Percentiles rank a stretch among this genome's conserved stretches.
Conservation (phyloP, 2,113 vertebrate genomes). For the Oreochromis aureus region DNA sequence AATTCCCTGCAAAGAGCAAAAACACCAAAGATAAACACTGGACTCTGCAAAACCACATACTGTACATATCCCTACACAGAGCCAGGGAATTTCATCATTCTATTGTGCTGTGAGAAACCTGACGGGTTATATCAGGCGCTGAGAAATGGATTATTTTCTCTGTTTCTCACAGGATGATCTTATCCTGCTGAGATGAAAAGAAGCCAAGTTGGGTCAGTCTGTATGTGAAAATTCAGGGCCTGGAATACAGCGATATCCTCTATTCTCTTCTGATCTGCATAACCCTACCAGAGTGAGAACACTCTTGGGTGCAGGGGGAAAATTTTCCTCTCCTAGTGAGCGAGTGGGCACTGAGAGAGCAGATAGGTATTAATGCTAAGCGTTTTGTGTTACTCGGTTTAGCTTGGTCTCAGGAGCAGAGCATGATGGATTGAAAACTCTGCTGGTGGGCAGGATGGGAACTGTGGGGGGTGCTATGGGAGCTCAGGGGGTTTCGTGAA, state of each 20-base stretch:
- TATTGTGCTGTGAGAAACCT: slow-evolving; percentile 45
- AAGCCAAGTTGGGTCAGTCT: slow-evolving; percentile 21
- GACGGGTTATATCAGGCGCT: slow-evolving; percentile 18
- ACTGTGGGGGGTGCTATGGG: slow-evolving; percentile 15
- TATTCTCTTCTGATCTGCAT: slow-evolving; percentile 6
- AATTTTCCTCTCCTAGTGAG: not conserved
- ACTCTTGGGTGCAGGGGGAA: not conserved
- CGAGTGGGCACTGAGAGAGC: not conserved
- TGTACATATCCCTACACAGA: not conserved
- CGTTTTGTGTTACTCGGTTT: not conserved
- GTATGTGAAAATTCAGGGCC: slow-evolving; percentile 4
- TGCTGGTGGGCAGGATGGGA: slow-evolving; percentile 36
- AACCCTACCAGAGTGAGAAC: not conserved
- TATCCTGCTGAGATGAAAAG: slow-evolving; percentile 42
- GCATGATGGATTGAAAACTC: slow-evolving; percentile 17
- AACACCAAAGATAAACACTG: slow-evolving; percentile 35
- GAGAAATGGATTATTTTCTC: slow-evolving; percentile 53
- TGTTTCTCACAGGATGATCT: slow-evolving; percentile 47
- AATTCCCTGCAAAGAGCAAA: slow-evolving; percentile 38
- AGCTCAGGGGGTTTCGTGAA: slow-evolving; percentile 9
- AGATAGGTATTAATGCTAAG: slow-evolving; percentile 19
- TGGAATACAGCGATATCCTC: not conserved
- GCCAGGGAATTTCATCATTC: slow-evolving; percentile 45
- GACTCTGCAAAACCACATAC: not conserved
- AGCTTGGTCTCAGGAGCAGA: not conserved